Evolutionary conservation across 2,113 vertebrate genomes (phyloP).

Genomic region (Sturnira hondurensis): DNA sequence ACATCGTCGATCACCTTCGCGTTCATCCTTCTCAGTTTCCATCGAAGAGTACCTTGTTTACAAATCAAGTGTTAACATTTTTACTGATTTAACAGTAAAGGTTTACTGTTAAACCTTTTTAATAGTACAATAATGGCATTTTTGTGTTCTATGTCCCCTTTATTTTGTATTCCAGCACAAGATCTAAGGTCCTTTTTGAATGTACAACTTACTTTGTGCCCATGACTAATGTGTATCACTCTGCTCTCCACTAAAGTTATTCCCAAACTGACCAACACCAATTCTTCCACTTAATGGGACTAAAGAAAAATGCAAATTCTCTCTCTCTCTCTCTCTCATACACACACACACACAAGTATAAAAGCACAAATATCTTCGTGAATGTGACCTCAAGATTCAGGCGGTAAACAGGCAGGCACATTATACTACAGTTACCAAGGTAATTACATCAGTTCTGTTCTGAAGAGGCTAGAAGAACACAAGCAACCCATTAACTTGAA

Average conservation of each 20-base stretch:
- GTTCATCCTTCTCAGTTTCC: background rate
- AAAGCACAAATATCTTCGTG: background rate
- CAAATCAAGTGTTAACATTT: background rate
- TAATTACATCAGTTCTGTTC: background rate
- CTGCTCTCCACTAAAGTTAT: background rate
- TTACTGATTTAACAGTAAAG: background rate
- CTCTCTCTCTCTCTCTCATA: background rate
- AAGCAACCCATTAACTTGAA: background rate
- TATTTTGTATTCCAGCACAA: background rate
- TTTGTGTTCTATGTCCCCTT: background rate
- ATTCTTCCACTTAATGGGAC: background rate
- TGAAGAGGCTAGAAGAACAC: background rate
- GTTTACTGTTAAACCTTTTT: background rate
- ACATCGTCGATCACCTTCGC: background rate
- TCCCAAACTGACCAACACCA: background rate
- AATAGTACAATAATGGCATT: background rate
- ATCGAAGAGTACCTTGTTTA: background rate
- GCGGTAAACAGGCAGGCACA: background rate
- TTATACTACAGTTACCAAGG: too few species aligned
- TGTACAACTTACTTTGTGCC: background rate
- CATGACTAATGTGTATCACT: background rate
- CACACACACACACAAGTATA: background rate
- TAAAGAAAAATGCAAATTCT: background rate
- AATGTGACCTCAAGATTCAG: background rate
- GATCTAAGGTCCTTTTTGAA: background rate